phyloP scores from a whole-genome alignment of 2,888 invertebrate genomes.

The Caenorhabditis sp. region DNA sequence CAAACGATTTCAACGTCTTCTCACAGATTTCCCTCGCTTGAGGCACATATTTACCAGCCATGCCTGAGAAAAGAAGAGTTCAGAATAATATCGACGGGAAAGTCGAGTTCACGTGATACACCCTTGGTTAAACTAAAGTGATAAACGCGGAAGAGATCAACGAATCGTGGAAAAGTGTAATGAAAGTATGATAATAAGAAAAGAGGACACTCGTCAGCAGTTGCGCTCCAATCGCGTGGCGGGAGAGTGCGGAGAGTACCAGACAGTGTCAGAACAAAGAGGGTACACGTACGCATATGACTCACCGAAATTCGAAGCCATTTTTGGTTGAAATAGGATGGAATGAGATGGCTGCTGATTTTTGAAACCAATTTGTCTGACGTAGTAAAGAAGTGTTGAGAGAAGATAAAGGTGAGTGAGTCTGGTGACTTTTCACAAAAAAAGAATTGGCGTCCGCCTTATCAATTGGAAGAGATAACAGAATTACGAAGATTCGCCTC shows the following conservation, averaged over 20 bases:
- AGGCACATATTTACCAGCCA: constrained; percentile 37
- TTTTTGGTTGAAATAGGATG: no score
- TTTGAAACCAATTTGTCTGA: no score
- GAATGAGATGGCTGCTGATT: no score
- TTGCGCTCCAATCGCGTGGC: constrained; percentile 8
- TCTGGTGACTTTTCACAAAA: constrained; percentile 2
- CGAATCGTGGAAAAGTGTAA: constrained; percentile 11
- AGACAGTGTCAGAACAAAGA: neutral
- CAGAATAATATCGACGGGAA: no score
- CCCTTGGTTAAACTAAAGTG: no score
- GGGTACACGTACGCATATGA: no score
- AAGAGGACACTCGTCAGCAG: neutral
- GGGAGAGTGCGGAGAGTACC: neutral
- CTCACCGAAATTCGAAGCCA: constrained; percentile 17
- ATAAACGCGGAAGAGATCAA: neutral
- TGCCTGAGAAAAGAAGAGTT: constrained; percentile 8
- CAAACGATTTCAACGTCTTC: constrained; percentile 35
- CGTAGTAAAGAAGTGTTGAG: neutral
- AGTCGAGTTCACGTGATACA: no score
- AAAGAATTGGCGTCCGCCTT: no score
- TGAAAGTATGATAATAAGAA: neutral
- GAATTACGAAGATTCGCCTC: no score
- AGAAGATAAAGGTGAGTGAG: no score
- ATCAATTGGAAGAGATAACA: no score
- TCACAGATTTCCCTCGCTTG: constrained; percentile 29